Percentiles rank a stretch among this genome's conserved stretches.
Conservation (phyloP, 2,888 invertebrate species). For the Cryptophagus acutangulus region DNA sequence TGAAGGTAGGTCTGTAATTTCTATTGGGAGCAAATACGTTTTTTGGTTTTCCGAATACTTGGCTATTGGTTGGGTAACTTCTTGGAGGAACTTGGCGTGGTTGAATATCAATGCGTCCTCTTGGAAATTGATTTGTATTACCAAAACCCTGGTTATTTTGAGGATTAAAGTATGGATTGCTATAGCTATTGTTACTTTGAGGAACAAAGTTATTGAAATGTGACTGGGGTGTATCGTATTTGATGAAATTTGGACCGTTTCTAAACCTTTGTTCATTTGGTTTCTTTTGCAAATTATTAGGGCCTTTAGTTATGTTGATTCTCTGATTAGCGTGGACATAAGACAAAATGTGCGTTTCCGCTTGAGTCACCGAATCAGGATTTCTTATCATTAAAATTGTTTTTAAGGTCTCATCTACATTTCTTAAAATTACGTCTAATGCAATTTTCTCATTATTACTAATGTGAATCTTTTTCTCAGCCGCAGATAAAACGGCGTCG, state of each 20-base stretch:
- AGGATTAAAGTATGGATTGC: too few species aligned
- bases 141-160: too few species aligned
- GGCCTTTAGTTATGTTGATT: not conserved
- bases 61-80: conserved; percentile 6
- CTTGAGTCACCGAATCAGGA: not conserved
- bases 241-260: too few species aligned
- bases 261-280: not conserved
- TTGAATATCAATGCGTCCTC: conserved; percentile 9
- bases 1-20: not conserved
- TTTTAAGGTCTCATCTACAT: not conserved
- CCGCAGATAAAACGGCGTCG: not conserved
- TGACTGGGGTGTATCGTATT: too few species aligned
- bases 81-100: conserved; percentile 3
- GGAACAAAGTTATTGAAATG: not conserved
- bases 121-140: conserved; percentile 9
- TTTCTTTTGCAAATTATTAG: conserved; percentile 2
- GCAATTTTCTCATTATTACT: conserved; percentile 1
- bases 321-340: not conserved
- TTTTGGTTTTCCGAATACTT: conserved; percentile 10
- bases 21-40: conserved; percentile 13
- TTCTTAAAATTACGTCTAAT: not conserved
- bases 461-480: not conserved
- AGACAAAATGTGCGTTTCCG: not conserved
- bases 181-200: too few species aligned
- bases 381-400: not conserved